Evolutionary conservation across 2,888 invertebrate species (phyloP).

Genomic region (Heliconius ismenius): DNA sequence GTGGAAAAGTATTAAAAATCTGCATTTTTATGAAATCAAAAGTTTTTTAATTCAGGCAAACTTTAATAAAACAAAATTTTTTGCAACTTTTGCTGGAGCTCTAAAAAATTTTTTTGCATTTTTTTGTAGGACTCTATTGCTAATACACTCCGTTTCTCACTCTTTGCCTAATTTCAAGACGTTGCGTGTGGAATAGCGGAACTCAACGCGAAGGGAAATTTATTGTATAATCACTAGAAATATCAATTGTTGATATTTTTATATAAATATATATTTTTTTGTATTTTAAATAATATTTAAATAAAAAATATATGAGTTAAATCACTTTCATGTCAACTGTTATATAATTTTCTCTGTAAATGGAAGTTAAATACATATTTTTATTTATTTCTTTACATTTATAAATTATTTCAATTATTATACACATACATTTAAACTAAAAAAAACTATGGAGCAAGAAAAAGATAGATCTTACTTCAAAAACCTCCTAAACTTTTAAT

Average conservation of each 20-base stretch:
- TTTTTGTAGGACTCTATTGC: background rate
- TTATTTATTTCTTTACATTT: background rate
- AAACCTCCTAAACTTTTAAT: background rate
- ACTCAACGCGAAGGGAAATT: background rate
- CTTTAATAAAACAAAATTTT: no score
- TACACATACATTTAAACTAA: background rate
- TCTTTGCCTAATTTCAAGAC: background rate
- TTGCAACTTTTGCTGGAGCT: no score
- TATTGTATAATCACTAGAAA: no score
- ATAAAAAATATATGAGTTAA: background rate
- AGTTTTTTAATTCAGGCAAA: no score
- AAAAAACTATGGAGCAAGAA: background rate
- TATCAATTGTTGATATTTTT: no score
- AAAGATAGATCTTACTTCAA: background rate
- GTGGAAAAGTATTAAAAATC: no score
- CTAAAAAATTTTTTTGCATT: no score
- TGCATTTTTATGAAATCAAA: no score
- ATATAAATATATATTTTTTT: background rate
- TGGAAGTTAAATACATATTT: constrained; percentile 1
- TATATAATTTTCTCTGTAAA: background rate
- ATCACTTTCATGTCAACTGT: background rate
- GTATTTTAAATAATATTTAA: background rate
- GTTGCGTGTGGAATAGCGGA: background rate
- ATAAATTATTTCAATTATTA: background rate
- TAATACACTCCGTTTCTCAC: background rate